These are phyloP conservation scores for Crocuta crocuta DNA, from an alignment of 2,113 vertebrate genomes.

Conservation along the genomic window DNA sequence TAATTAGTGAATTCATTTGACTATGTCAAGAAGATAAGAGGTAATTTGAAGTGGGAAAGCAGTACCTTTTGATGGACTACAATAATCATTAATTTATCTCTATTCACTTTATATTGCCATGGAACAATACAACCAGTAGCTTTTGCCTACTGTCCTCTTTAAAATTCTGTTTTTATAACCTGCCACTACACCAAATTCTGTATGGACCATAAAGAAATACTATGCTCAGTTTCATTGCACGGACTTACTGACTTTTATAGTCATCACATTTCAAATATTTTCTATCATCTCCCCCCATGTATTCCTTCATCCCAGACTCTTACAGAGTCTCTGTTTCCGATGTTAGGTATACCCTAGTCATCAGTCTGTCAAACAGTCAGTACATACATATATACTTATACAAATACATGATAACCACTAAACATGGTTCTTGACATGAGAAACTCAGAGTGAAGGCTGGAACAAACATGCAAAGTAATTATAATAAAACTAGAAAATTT, in stretches of 20 bases:
- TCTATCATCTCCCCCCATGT: background rate
- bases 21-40: background rate
- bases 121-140: background rate
- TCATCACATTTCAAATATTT: background rate
- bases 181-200: background rate
- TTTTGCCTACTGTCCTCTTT: background rate
- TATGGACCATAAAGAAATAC: background rate
- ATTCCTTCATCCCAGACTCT: background rate
- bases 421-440: background rate
- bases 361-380: background rate
- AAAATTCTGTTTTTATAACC: background rate
- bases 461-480: background rate
- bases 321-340: background rate
- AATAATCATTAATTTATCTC: background rate
- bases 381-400: background rate
- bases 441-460: background rate
- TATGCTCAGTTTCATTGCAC: background rate
- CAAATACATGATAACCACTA: background rate
- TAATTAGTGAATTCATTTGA: slow-evolving; percentile 33
- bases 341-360: background rate
- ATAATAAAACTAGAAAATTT: background rate
- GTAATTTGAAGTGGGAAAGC: slow-evolving; percentile 20
- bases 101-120: background rate
- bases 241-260: background rate
- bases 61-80: background rate